Evolutionary conservation across 2,797 vertebrate genomes (phyloP).

Genomic region (Dallia pectoralis): DNA sequence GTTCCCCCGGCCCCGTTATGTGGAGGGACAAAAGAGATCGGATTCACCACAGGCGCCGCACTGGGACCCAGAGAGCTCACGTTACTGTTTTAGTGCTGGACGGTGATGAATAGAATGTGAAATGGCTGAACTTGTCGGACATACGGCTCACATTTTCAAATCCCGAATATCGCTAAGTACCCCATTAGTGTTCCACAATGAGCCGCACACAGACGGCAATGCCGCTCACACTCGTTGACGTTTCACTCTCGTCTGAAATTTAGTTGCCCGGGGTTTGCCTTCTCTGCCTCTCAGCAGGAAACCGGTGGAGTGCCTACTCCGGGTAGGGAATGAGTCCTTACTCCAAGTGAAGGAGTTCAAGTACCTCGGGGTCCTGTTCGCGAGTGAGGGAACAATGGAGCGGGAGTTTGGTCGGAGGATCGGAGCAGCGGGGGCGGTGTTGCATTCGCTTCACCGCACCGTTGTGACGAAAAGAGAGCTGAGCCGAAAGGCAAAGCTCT

Average conservation of each 20-base stretch:
- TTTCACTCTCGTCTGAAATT: neutral
- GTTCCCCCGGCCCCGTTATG: conserved; percentile 50
- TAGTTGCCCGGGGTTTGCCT: neutral
- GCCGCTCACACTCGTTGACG: no score
- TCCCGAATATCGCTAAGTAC: conserved; percentile 33
- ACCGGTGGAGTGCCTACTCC: no score
- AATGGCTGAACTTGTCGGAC: conserved; percentile 41
- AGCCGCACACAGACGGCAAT: neutral
- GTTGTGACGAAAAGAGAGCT: no score
- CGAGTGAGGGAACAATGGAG: no score
- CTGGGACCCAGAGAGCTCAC: conserved; percentile 60
- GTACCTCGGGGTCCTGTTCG: no score
- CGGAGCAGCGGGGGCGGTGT: no score
- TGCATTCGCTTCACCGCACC: no score
- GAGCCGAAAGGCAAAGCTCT: no score
- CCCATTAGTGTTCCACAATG: conserved; percentile 9
- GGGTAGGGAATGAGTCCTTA: no score
- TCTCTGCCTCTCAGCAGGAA: neutral
- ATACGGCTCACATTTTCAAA: conserved; percentile 19
- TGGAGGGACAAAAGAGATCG: conserved; percentile 68
- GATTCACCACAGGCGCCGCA: conserved; percentile 68
- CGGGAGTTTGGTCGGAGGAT: no score
- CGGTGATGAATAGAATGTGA: conserved; percentile 57
- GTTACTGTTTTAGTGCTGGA: conserved; percentile 49
- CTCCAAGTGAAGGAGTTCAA: no score